Conservation (phyloP, 2,797 vertebrate species). For the Cryptoblepharus egeriae region DNA sequence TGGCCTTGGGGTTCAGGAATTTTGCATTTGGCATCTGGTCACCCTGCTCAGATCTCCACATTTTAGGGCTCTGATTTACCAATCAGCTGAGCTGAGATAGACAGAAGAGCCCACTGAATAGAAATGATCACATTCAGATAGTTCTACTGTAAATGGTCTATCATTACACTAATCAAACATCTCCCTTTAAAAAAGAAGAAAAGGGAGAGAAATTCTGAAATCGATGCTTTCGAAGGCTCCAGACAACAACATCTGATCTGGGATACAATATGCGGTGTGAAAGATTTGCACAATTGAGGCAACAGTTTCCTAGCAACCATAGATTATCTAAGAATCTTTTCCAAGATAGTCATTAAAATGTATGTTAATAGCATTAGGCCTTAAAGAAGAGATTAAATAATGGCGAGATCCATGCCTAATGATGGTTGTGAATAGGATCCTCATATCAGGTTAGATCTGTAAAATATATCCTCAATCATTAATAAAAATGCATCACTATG, state of each 20-base stretch:
- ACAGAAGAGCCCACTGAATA: background rate
- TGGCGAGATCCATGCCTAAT: constrained; percentile 39
- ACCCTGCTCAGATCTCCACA: background rate
- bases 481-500: constrained; percentile 25
- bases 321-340: constrained; percentile 69
- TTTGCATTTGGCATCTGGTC: no score
- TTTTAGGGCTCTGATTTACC: background rate
- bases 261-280: constrained; percentile 57
- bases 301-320: constrained; percentile 74
- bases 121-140: background rate
- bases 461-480: background rate
- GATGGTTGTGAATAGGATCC: constrained; percentile 49
- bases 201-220: constrained; percentile 34
- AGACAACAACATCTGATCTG: constrained; percentile 58
- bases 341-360: constrained; percentile 69
- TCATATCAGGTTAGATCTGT: background rate
- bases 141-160: background rate
- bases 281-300: constrained; percentile 69
- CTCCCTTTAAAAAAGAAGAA: constrained; percentile 22
- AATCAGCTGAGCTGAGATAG: background rate
- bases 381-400: constrained; percentile 38
- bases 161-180: constrained; percentile 32
- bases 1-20: no score
- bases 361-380: constrained; percentile 67
- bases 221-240: constrained; percentile 56